Evolutionary conservation across 1,140 invertebrate species (phyloP).

Genomic region (Andricus grossulariae): DNA sequence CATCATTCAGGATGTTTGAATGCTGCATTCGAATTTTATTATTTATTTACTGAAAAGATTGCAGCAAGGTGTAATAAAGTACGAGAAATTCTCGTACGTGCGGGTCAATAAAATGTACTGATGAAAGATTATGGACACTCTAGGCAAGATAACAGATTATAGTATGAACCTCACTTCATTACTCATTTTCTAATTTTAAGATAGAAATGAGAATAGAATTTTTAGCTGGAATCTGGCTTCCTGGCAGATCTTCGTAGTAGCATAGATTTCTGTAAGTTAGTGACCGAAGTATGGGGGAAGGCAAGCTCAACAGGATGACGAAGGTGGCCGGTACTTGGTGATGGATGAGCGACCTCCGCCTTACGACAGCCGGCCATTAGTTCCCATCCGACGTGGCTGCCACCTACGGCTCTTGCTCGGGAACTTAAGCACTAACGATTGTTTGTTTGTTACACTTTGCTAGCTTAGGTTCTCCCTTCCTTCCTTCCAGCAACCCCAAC

Average conservation of each 20-base stretch:
- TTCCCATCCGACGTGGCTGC: slow-evolving; percentile 54
- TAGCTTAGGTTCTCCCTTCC: slow-evolving; percentile 5
- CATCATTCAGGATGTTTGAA: neutral
- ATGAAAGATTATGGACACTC: neutral
- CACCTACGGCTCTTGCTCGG: slow-evolving; percentile 45
- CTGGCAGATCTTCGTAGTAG: slow-evolving; percentile 34
- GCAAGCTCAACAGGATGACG: slow-evolving; percentile 51
- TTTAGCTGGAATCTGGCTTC: slow-evolving; percentile 8
- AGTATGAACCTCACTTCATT: neutral
- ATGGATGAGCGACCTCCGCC: slow-evolving; percentile 58
- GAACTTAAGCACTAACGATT: slow-evolving; percentile 45
- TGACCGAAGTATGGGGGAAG: slow-evolving; percentile 36
- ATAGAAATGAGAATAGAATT: neutral
- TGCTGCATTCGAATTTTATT: neutral
- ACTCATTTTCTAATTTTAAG: neutral
- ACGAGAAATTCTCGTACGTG: neutral
- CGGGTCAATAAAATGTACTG: neutral
- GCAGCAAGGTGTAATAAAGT: neutral
- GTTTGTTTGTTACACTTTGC: slow-evolving; percentile 43
- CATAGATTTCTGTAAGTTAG: slow-evolving; percentile 46
- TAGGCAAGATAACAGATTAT: too few species aligned
- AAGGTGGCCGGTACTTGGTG: slow-evolving; percentile 52
- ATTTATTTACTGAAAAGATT: slow-evolving; percentile 13
- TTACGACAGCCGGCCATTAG: slow-evolving; percentile 55
- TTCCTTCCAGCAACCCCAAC: neutral